Percentiles rank a stretch among this genome's conserved stretches.
These are phyloP conservation scores for Poeciliopsis infans DNA, from an alignment of 2,797 vertebrate genomes.

Conservation along the genomic window DNA sequence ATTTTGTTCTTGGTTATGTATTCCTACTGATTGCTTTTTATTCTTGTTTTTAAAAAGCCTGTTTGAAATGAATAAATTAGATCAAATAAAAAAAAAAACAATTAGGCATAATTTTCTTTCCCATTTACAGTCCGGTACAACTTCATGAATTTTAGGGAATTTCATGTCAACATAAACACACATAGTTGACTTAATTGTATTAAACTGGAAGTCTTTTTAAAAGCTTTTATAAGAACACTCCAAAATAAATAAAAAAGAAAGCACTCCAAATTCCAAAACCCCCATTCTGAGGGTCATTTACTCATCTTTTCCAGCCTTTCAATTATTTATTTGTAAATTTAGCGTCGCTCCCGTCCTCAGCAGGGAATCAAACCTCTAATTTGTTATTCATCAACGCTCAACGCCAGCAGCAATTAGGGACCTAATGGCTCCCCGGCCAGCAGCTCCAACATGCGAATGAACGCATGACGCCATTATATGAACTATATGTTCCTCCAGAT, in stretches of 20 bases:
- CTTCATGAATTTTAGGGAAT: neutral
- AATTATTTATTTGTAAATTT: constrained; percentile 79
- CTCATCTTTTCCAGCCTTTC: constrained; percentile 60
- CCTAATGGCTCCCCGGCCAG: constrained; percentile 59
- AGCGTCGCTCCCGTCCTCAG: constrained; percentile 62
- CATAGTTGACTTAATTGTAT: constrained; percentile 13
- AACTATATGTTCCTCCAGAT: constrained; percentile 13
- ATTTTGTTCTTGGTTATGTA: too few relatives aligned
- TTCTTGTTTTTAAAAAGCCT: too few relatives aligned
- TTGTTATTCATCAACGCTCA: constrained; percentile 68
- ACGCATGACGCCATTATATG: constrained; percentile 20
- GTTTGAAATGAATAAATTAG: too few relatives aligned
- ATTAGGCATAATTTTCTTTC: neutral
- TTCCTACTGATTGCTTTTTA: too few relatives aligned
- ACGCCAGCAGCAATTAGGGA: constrained; percentile 67
- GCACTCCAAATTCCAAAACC: constrained; percentile 36
- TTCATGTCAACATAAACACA: neutral
- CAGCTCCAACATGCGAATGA: constrained; percentile 43
- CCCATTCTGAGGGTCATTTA: constrained; percentile 68
- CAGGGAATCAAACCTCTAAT: constrained; percentile 63
- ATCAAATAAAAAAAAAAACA: too few relatives aligned
- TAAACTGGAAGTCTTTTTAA: constrained; percentile 40
- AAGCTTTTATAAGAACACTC: constrained; percentile 27
- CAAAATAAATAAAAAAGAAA: constrained; percentile 45
- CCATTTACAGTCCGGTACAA: neutral